Base-by-base conservation (phyloP, 2,113 vertebrate species). In the Octodon degus region DNA sequence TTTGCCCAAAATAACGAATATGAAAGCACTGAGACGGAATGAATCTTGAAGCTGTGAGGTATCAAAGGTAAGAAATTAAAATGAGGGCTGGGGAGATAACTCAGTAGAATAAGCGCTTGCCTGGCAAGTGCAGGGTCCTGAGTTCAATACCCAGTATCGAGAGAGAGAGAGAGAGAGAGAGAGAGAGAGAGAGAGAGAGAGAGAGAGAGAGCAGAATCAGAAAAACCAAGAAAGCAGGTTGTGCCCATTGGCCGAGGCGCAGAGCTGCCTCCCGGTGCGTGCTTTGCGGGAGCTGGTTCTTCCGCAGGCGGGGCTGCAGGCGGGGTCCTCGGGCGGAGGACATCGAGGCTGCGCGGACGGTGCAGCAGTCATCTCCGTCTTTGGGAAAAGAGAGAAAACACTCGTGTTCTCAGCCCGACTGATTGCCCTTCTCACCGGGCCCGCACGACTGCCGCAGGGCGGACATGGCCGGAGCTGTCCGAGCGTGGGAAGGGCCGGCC, bases 241-340 rank as follows among this genome's bases (percentile, higher is more conserved):
- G 2, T 32, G 16, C 1, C 6, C 34, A n/a, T 37, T 5, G n/a
- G 11, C 19, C 2, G 0, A 62, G 50, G 6, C 37, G 74, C 50
- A 2, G 58, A 10, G 7, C 1, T 30, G 7, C 47, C 8, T 7
- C 55, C 53, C 32, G 4, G 20, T 11, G 62, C 86, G 17, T 6
- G 4, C 50, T 1, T 12, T 7, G 5, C 3, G 7, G 24, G 55
- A n/a, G 2, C 30, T n/a, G 43, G 13, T 32, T 60, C 37, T n/a
- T 34, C 74, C n/a, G 12, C 27, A 10, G 19, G 9, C 55, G n/a
- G 9, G 1, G 5, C 32, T 16, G 32, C 30, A 32, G 13, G 19
- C 11, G 7, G 3, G 27, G 16, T 2, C 34, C 25, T 17, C 10
- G 20, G 20, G 13, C 43, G 6, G 22, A 62, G 50, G 2, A 22